Percentiles rank a stretch among this genome's conserved stretches.
Evolutionary conservation across 1,140 invertebrate species (phyloP).

Genomic region (Leptopilina clavipes): DNA sequence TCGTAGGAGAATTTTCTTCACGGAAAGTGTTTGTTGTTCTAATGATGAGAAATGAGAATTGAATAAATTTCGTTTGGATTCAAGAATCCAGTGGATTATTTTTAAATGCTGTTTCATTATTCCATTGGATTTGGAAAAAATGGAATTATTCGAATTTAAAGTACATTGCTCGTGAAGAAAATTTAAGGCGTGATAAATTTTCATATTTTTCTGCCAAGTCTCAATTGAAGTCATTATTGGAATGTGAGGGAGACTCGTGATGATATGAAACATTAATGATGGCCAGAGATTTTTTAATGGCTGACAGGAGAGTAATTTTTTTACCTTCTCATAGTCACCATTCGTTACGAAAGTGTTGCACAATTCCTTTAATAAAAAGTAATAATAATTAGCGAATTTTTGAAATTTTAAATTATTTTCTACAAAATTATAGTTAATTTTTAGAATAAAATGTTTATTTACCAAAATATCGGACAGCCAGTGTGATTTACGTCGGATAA

Average conservation of each 20-base stretch:
- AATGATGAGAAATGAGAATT: not conserved
- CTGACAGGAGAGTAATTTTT: constrained; percentile 52
- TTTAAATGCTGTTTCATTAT: constrained; percentile 52
- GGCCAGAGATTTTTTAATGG: constrained; percentile 59
- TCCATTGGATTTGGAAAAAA: constrained; percentile 50
- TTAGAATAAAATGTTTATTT: too few species aligned
- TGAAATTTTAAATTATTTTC: constrained; percentile 37
- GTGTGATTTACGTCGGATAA: constrained; percentile 54
- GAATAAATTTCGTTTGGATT: constrained; percentile 40
- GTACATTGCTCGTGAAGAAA: constrained; percentile 59
- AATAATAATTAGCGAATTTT: not conserved
- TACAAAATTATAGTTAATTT: too few species aligned
- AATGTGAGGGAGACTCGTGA: constrained; percentile 49
- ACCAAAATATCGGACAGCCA: constrained; percentile 67
- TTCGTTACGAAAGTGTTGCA: constrained; percentile 57
- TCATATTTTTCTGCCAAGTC: constrained; percentile 45
- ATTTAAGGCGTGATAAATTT: constrained; percentile 53
- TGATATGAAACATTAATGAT: constrained; percentile 57
- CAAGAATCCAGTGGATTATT: constrained; percentile 61
- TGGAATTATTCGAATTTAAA: constrained; percentile 47
- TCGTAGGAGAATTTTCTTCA: constrained; percentile 54
- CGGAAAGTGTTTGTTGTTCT: constrained; percentile 49
- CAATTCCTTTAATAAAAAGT: constrained; percentile 58
- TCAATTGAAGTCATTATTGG: constrained; percentile 38
- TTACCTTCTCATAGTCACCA: constrained; percentile 52